phyloP scores from a whole-genome alignment of 2,113 vertebrate species.

The Sinocyclocheilus maitianheensis region DNA sequence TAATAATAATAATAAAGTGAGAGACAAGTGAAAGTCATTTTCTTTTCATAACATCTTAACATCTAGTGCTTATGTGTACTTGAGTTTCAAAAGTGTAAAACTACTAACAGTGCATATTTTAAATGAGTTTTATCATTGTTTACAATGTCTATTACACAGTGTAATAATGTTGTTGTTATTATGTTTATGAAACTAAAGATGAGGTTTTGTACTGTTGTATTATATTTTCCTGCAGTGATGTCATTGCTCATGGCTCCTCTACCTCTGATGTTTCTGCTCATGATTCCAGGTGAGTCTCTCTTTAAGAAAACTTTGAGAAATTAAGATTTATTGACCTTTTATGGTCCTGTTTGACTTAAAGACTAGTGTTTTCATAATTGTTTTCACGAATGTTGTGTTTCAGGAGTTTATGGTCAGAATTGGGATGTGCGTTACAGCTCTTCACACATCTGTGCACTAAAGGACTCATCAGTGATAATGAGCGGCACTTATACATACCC shows the following conservation, averaged over 20 bases:
- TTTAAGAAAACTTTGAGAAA: too few relatives aligned
- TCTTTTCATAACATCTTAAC: not conserved
- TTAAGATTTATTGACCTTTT: too few relatives aligned
- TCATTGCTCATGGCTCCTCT: not conserved
- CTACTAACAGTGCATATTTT: too few relatives aligned
- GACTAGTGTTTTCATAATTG: too few relatives aligned
- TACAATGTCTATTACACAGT: not conserved
- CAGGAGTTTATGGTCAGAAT: too few relatives aligned
- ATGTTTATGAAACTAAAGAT: not conserved
- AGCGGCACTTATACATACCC: not conserved
- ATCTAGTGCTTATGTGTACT: too few relatives aligned
- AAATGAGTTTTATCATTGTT: too few relatives aligned
- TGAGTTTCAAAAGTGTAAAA: too few relatives aligned
- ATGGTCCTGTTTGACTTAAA: too few relatives aligned
- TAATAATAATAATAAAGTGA: too few relatives aligned
- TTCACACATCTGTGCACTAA: not conserved
- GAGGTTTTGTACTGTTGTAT: not conserved
- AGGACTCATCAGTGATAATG: not conserved
- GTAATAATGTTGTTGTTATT: not conserved
- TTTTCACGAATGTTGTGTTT: too few relatives aligned
- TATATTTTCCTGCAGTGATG: not conserved
- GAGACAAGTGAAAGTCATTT: not conserved
- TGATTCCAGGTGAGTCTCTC: constrained; percentile 10
- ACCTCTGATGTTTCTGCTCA: constrained; percentile 29
- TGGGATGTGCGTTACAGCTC: not conserved